Percentiles rank a stretch among this genome's conserved stretches.
Evolutionary conservation across 2,797 vertebrate species (phyloP).

Genomic region (Artibeus jamaicensis): DNA sequence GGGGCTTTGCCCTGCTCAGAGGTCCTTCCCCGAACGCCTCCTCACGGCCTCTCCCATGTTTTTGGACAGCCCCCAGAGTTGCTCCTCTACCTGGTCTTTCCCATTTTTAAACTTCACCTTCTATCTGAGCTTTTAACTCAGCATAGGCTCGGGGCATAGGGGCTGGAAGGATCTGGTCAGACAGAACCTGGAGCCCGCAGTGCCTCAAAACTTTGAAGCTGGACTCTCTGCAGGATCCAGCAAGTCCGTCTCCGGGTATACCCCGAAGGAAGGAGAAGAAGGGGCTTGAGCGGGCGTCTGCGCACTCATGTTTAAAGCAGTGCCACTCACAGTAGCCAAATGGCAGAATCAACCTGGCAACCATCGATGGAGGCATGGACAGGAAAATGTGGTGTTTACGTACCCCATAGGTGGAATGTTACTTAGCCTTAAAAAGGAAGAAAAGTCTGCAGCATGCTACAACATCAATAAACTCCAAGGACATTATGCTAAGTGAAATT

Average conservation of each 20-base stretch:
- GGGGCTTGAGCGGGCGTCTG: neutral
- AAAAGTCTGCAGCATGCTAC: fast-evolving
- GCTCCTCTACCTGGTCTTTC: neutral
- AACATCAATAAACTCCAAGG: fast-evolving
- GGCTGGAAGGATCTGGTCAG: neutral
- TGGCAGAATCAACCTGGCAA: neutral
- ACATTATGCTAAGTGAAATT: neutral
- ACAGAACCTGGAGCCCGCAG: fast-evolving
- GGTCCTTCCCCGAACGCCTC: fast-evolving
- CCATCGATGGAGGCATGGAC: fast-evolving
- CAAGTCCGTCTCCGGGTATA: fast-evolving
- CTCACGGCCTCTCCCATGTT: neutral
- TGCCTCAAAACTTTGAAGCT: fast-evolving
- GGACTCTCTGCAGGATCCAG: fast-evolving
- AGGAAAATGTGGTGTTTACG: fast-evolving
- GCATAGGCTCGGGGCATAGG: fast-evolving
- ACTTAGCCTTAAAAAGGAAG: neutral
- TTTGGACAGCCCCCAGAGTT: fast-evolving
- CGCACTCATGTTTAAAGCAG: fast-evolving
- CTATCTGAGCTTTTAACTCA: neutral
- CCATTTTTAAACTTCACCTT: neutral
- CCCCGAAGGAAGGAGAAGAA: neutral
- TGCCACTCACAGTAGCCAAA: fast-evolving
- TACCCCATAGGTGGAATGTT: fast-evolving
- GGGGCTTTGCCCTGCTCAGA: fast-evolving